Evolutionary conservation across 2,888 invertebrate genomes (phyloP).

Genomic region (Formica aserva): DNA sequence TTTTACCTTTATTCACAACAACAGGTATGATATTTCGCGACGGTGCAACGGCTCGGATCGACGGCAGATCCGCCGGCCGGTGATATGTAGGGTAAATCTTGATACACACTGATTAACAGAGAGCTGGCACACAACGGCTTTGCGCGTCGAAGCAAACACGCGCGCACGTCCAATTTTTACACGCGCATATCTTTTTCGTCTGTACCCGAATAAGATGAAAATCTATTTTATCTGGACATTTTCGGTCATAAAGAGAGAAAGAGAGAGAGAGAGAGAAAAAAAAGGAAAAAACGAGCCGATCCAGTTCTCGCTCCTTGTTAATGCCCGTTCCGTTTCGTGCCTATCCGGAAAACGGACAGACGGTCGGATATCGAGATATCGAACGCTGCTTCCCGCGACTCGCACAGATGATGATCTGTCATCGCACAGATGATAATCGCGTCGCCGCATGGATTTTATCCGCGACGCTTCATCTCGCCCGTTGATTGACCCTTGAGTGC

Average conservation of each 20-base stretch:
- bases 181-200: neutral
- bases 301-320: constrained; percentile 22
- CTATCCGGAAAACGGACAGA: constrained; percentile 14
- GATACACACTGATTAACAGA: constrained; percentile 81
- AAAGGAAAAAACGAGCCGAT: neutral
- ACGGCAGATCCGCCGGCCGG: constrained; percentile 65
- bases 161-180: neutral
- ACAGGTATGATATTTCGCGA: constrained; percentile 26
- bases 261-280: neutral
- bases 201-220: neutral
- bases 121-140: constrained; percentile 28
- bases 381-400: constrained; percentile 1
- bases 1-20: constrained; percentile 56
- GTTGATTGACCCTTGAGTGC: neutral
- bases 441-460: neutral
- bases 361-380: constrained; percentile 6
- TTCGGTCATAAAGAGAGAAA: neutral
- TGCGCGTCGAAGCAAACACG: neutral
- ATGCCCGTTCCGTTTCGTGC: constrained; percentile 15
- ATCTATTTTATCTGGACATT: neutral
- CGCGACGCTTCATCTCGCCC: neutral
- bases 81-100: constrained; percentile 79
- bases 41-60: constrained; percentile 19
- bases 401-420: constrained; percentile 18
- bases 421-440: neutral